A percentile compares a stretch with the other conserved stretches of the same genome.
Conservation (phyloP, 2,888 invertebrate genomes). For the Sarcophaga subvicina region DNA sequence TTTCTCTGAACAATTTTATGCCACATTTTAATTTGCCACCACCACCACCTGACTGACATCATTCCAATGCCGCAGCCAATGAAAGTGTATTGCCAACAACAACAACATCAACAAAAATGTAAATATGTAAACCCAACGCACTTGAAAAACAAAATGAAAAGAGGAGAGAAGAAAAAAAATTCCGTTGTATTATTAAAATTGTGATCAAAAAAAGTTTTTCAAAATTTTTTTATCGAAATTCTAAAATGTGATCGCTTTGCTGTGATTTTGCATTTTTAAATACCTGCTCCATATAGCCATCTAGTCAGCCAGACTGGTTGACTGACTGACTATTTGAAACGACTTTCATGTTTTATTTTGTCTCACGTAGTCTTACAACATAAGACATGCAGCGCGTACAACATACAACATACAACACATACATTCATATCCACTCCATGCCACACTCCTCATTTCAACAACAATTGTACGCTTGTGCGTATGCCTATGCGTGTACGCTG, state of each 20-base stretch:
- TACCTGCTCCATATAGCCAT: background rate
- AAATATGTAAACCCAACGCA: conserved; percentile 41
- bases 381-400: too few relatives aligned
- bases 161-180: background rate
- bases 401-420: too few relatives aligned
- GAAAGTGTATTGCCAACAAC: conserved; percentile 9
- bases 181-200: too few relatives aligned
- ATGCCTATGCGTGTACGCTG: background rate
- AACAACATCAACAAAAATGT: conserved; percentile 22
- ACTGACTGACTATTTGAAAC: background rate
- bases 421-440: conserved; percentile 1
- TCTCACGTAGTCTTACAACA: conserved; percentile 11
- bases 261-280: background rate
- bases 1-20: background rate
- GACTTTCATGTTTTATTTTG: background rate
- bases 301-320: background rate
- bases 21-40: conserved; percentile 25
- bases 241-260: background rate
- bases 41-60: conserved; percentile 40
- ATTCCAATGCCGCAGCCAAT: conserved; percentile 6
- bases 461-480: background rate
- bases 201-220: too few relatives aligned
- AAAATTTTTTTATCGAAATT: background rate
- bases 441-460: background rate
- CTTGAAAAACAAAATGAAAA: conserved; percentile 33